Conservation (phyloP, 2,113 vertebrate species). For the Mirounga angustirostris region DNA sequence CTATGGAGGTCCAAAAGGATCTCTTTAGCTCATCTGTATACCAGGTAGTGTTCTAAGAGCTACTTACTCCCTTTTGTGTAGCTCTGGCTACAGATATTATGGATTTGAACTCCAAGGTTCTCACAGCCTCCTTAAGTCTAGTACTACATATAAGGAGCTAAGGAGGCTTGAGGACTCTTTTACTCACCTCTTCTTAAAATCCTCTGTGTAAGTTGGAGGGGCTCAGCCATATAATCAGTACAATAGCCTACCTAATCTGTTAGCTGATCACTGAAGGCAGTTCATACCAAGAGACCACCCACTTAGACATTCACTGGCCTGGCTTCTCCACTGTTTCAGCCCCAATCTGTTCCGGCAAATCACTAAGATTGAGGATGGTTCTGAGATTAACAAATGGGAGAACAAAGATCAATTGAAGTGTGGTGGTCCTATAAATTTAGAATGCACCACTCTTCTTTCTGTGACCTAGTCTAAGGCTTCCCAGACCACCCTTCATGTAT, state of each 20-base stretch:
- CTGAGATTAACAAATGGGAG: conserved; percentile 28
- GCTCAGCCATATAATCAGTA: not conserved
- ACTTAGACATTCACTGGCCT: not conserved
- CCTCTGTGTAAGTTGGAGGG: not conserved
- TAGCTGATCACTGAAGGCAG: not conserved
- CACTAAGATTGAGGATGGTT: not conserved
- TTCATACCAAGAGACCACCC: not conserved
- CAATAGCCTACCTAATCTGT: not conserved
- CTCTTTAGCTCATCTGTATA: conserved; percentile 25
- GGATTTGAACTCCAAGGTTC: not conserved
- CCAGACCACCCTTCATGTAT: not conserved
- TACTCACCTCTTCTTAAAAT: conserved; percentile 26
- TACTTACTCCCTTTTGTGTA: not conserved
- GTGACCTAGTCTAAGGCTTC: not conserved
- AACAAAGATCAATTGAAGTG: conserved; percentile 6
- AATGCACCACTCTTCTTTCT: not conserved
- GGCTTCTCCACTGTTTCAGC: not conserved
- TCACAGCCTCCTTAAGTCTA: not conserved
- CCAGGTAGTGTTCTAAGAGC: not conserved
- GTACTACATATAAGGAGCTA: not conserved
- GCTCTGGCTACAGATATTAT: not conserved
- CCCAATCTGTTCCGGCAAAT: conserved; percentile 19
- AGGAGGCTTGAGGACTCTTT: not conserved
- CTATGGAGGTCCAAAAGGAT: not conserved
- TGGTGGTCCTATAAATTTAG: not conserved